Evolutionary conservation across 2,113 vertebrate species (phyloP).

Genomic region (Pluvianellus socialis): DNA sequence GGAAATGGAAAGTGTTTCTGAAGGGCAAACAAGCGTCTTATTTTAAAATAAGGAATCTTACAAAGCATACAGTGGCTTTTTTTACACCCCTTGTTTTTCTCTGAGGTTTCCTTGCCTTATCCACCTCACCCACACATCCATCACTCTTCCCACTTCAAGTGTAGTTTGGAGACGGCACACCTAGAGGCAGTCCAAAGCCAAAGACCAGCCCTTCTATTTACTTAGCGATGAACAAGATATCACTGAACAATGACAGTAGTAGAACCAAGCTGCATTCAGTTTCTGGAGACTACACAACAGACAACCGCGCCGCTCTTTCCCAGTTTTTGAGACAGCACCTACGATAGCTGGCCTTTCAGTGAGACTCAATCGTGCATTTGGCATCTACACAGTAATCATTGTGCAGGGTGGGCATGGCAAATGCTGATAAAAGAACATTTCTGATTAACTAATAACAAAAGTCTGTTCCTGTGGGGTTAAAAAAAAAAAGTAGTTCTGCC

Average conservation of each 20-base stretch:
- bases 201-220: not conserved
- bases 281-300: not conserved
- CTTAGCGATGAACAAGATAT: not conserved
- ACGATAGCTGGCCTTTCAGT: rapidly evolving
- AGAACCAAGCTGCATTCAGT: not conserved
- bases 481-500: not conserved
- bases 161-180: not conserved
- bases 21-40: not conserved
- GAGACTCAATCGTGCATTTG: not conserved
- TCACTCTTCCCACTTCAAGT: not conserved
- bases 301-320: not conserved
- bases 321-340: not conserved
- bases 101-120: not conserved
- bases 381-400: not conserved
- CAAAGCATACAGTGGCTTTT: not conserved
- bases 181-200: not conserved
- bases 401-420: rapidly evolving
- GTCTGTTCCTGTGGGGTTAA: not conserved
- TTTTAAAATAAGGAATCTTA: not conserved
- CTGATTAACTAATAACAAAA: not conserved
- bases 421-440: not conserved
- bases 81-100: not conserved
- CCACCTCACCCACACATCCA: not conserved
- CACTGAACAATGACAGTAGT: not conserved
- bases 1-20: not conserved